Conservation (phyloP, 2,113 vertebrate species). For the Etheostoma cragini region DNA sequence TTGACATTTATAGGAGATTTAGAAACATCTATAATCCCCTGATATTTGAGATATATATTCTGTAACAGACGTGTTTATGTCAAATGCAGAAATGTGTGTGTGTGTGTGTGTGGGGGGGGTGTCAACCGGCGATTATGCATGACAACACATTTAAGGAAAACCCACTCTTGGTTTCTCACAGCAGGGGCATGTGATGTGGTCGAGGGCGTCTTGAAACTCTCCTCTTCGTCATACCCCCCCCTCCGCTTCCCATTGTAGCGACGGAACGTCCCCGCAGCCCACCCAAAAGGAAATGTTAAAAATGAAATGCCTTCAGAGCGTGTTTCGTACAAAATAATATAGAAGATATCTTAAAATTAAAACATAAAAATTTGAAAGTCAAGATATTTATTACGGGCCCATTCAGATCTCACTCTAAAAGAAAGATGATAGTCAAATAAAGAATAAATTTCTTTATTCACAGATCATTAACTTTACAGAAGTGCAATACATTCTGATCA, state of each 20-base stretch:
- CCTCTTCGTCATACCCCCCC: constrained; percentile 32
- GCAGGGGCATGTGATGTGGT: background rate
- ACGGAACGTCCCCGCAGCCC: constrained; percentile 51
- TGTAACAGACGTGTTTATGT: background rate
- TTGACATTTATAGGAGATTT: background rate
- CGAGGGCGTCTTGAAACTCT: background rate
- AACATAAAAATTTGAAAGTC: background rate
- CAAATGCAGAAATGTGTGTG: background rate
- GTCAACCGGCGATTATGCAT: background rate
- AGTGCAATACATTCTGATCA: constrained; percentile 33
- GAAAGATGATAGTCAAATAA: background rate
- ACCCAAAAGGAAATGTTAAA: constrained; percentile 1
- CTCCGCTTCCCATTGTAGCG: constrained; percentile 54
- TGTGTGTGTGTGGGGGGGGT: background rate
- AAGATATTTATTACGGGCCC: background rate
- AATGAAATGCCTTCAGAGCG: background rate
- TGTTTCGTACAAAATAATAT: background rate
- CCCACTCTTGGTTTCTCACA: constrained; percentile 46
- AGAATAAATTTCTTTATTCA: constrained; percentile 51
- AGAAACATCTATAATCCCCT: background rate
- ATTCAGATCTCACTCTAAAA: background rate
- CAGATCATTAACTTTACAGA: constrained; percentile 17
- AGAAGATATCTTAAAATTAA: background rate
- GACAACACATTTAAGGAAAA: constrained; percentile 48
- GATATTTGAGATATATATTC: background rate